These are phyloP conservation scores for Nephila pilipes DNA, from an alignment of 1,140 invertebrate genomes.

Conservation along the genomic window DNA sequence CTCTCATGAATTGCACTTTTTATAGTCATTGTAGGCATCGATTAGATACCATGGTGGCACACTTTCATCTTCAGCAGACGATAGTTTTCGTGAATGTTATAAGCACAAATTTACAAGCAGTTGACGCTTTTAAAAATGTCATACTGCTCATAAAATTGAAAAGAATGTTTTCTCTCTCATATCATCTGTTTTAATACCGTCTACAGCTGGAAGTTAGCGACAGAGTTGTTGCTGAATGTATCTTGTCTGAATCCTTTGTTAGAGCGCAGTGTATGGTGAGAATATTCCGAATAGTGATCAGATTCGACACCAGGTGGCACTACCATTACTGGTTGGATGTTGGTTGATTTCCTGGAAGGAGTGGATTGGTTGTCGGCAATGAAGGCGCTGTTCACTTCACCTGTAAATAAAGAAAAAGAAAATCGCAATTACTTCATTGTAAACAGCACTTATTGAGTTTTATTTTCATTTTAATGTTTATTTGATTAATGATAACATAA, in stretches of 20 bases:
- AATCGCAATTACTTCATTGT: not conserved
- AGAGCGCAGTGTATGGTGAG: conserved; percentile 71
- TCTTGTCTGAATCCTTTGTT: conserved; percentile 83
- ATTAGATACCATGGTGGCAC: conserved; percentile 33
- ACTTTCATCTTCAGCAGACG: not conserved
- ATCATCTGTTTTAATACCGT: not conserved
- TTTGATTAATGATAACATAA: no score
- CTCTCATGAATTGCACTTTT: conserved; percentile 53
- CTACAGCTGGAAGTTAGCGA: conserved; percentile 74
- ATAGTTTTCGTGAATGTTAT: not conserved
- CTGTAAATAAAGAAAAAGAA: conserved; percentile 83
- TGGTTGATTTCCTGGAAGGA: conserved; percentile 90
- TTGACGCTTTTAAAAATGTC: not conserved
- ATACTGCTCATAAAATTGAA: not conserved
- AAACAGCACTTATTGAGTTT: not conserved
- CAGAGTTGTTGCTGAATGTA: conserved; percentile 82
- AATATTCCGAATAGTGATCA: conserved; percentile 76
- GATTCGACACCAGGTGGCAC: conserved; percentile 70
- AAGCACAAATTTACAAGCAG: not conserved
- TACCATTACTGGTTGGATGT: conserved; percentile 88
- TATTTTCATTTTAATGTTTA: not conserved
- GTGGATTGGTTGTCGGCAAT: conserved; percentile 89
- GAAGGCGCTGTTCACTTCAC: conserved; percentile 92
- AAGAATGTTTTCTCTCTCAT: not conserved
- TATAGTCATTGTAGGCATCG: conserved; percentile 10